These are phyloP conservation scores for Sphecodes monilicornis DNA, from an alignment of 2,888 invertebrate species.

Conservation along the genomic window DNA sequence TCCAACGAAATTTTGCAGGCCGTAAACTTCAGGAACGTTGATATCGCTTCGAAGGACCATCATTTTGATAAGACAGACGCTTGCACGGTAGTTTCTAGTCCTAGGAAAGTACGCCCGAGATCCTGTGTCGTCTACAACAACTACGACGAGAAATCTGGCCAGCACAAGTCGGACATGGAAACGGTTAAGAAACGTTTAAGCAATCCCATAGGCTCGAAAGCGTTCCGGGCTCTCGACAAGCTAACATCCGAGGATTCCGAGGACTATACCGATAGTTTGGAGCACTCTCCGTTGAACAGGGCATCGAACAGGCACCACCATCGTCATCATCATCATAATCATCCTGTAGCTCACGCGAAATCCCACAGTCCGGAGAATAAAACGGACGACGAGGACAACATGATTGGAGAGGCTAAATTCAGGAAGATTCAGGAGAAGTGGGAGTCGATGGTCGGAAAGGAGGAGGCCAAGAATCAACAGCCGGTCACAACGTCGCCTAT, in stretches of 20 bases:
- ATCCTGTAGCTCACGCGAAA: constrained; percentile 41
- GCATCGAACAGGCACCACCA: constrained; percentile 57
- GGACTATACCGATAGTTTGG: constrained; percentile 91
- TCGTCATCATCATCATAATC: constrained; percentile 40
- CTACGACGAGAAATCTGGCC: constrained; percentile 85
- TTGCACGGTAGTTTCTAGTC: constrained; percentile 72
- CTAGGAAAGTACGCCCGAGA: constrained; percentile 87
- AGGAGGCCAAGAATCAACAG: constrained; percentile 81
- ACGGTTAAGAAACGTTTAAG: constrained; percentile 90
- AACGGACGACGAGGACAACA: constrained; percentile 70
- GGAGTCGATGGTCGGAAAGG: constrained; percentile 90
- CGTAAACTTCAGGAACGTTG: constrained; percentile 71
- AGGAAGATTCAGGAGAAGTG: constrained; percentile 91
- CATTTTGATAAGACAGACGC: constrained; percentile 68
- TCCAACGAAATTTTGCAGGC: constrained; percentile 48
- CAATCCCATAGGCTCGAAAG: constrained; percentile 87
- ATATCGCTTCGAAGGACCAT: constrained; percentile 60
- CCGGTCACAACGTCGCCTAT: constrained; percentile 74
- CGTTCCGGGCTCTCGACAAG: constrained; percentile 90
- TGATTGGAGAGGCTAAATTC: constrained; percentile 88
- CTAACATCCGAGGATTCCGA: constrained; percentile 88
- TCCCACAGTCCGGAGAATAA: constrained; percentile 52
- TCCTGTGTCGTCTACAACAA: constrained; percentile 88
- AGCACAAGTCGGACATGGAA: constrained; percentile 85
- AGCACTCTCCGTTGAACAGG: constrained; percentile 85